Evolutionary conservation across 2,888 invertebrate species (phyloP).

Genomic region (Chrysodeixis includens): DNA sequence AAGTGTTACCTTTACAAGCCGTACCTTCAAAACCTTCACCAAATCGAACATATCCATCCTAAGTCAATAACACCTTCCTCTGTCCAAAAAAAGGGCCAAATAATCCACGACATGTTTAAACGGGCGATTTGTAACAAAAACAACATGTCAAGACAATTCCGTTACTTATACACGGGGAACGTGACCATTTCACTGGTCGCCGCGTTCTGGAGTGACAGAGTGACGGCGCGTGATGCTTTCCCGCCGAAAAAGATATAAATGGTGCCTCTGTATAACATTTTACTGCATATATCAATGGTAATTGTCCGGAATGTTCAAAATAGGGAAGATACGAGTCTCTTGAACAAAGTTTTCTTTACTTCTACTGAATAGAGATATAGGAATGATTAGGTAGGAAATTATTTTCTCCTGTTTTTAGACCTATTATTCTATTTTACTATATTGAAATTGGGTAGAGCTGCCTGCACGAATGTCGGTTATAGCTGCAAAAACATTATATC

Average conservation of each 20-base stretch:
- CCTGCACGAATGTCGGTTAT: no score
- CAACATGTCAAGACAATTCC: constrained; percentile 33
- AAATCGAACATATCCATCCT: no score
- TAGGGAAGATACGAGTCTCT: no score
- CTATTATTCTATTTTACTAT: no score
- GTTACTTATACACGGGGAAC: constrained; percentile 19
- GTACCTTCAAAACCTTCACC: no score
- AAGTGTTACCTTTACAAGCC: no score
- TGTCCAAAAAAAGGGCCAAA: not conserved
- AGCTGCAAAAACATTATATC: no score
- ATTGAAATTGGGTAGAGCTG: no score
- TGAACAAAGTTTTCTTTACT: no score
- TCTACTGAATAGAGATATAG: no score
- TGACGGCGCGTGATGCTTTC: constrained; percentile 15
- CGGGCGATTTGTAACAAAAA: constrained; percentile 7
- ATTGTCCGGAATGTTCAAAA: not conserved
- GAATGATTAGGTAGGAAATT: no score
- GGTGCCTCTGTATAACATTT: not conserved
- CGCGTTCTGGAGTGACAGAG: constrained; percentile 19
- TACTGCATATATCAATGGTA: not conserved
- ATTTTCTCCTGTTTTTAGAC: no score
- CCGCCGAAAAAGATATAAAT: not conserved
- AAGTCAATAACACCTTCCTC: not conserved
- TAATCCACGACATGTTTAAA: not conserved
- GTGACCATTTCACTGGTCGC: constrained; percentile 33